phyloP scores from a whole-genome alignment of 2,797 vertebrate genomes.

The Sebastes cheni region DNA sequence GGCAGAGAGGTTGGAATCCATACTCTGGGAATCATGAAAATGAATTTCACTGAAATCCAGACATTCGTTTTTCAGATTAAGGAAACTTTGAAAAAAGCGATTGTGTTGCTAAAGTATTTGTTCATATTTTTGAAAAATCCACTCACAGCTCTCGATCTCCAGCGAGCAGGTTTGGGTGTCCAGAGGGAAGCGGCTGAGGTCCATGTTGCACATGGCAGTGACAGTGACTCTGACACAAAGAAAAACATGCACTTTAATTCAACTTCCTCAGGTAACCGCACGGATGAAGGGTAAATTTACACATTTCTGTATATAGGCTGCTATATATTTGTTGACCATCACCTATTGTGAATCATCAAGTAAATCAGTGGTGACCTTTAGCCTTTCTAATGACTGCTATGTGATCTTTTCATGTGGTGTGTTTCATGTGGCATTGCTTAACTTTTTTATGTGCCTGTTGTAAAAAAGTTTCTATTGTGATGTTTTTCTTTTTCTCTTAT shows the following conservation, averaged over 20 bases:
- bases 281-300: background rate
- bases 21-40: background rate
- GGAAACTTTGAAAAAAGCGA: background rate
- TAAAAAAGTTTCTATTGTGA: background rate
- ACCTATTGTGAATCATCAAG: background rate
- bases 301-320: background rate
- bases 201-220: constrained; percentile 99
- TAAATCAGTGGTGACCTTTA: background rate
- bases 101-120: background rate
- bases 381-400: background rate
- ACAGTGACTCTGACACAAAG: constrained; percentile 89
- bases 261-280: background rate
- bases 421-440: background rate
- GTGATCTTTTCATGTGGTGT: background rate
- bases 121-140: background rate
- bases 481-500: background rate
- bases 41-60: background rate
- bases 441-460: background rate
- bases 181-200: constrained; percentile 95
- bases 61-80: background rate
- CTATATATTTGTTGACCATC: background rate
- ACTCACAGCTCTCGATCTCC: constrained; percentile 99
- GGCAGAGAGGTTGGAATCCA: background rate
- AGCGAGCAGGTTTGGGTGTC: constrained; percentile 97
- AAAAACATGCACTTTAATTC: background rate